Conservation (phyloP, 2,888 invertebrate species). For the Catocala fraxini region DNA sequence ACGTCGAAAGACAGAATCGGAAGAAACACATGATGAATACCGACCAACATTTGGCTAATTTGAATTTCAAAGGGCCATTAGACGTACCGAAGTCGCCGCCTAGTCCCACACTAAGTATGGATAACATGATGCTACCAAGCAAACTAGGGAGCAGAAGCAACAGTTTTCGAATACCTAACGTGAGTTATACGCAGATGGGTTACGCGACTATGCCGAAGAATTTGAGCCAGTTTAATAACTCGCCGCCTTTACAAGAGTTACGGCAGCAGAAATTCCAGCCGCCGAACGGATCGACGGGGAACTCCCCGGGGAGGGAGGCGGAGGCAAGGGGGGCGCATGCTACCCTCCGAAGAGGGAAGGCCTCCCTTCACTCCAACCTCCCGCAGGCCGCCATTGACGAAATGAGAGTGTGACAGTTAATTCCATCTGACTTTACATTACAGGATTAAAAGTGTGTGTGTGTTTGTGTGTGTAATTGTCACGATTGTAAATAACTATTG, state of each 20-base stretch:
- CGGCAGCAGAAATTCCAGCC: constrained; percentile 88
- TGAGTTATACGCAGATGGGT: constrained; percentile 79
- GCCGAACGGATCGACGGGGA: constrained; percentile 87
- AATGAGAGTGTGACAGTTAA: constrained; percentile 94
- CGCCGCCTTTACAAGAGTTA: constrained; percentile 82
- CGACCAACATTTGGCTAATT: constrained; percentile 84
- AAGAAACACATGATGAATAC: constrained; percentile 82
- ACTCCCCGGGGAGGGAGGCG: constrained; percentile 69
- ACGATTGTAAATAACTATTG: constrained; percentile 74
- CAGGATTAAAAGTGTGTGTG: constrained; percentile 65
- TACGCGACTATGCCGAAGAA: constrained; percentile 89
- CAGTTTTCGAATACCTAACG: constrained; percentile 81
- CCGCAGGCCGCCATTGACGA: constrained; percentile 95
- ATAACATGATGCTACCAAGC: constrained; percentile 82
- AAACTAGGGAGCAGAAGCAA: constrained; percentile 85
- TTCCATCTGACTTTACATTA: constrained; percentile 68
- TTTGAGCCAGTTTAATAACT: constrained; percentile 85
- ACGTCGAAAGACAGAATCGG: constrained; percentile 89
- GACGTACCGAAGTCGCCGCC: constrained; percentile 88
- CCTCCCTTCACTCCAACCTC: constrained; percentile 88
- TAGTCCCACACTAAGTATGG: constrained; percentile 88
- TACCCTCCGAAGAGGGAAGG: constrained; percentile 76
- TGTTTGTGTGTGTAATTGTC: constrained; percentile 56
- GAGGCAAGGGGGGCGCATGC: constrained; percentile 75
- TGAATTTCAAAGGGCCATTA: constrained; percentile 88